phyloP scores from a whole-genome alignment of 2,888 invertebrate genomes.

The Cryptocephalus moraei region DNA sequence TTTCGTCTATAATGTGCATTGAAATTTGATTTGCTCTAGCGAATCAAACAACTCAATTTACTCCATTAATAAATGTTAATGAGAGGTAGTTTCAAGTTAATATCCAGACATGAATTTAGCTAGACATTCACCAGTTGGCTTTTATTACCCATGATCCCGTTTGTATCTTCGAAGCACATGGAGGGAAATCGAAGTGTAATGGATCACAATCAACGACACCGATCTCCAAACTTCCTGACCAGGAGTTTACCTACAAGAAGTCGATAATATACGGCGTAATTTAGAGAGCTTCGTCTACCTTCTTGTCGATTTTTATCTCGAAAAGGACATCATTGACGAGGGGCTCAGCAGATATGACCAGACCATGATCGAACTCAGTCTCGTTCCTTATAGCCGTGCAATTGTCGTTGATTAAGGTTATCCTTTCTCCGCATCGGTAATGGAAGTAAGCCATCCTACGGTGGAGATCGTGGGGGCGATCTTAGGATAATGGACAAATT shows the following conservation, averaged over 20 bases:
- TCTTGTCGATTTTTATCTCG: conserved; percentile 80
- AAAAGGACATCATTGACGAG: conserved; percentile 72
- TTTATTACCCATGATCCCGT: conserved; percentile 69
- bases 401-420: conserved; percentile 74
- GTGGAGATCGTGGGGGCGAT: not conserved
- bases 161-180: conserved; percentile 68
- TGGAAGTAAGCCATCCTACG: conserved; percentile 53
- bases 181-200: conserved; percentile 54
- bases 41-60: too few relatives aligned
- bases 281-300: conserved; percentile 45
- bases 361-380: conserved; percentile 79
- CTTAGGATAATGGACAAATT: not conserved
- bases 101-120: too few relatives aligned
- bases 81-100: too few relatives aligned
- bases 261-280: not conserved
- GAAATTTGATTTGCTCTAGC: too few relatives aligned
- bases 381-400: conserved; percentile 71
- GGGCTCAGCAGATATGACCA: conserved; percentile 73
- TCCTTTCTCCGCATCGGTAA: conserved; percentile 73
- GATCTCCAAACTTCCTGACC: conserved; percentile 69
- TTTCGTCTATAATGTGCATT: too few relatives aligned
- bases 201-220: conserved; percentile 65
- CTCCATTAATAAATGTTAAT: too few relatives aligned
- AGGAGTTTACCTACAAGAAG: conserved; percentile 58
- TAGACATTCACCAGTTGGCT: too few relatives aligned